A percentile compares a stretch with the other conserved stretches of the same genome.
phyloP scores from a whole-genome alignment of 37 sponge, comb jelly and placozoan species.

The Lycopodina hypogea region DNA sequence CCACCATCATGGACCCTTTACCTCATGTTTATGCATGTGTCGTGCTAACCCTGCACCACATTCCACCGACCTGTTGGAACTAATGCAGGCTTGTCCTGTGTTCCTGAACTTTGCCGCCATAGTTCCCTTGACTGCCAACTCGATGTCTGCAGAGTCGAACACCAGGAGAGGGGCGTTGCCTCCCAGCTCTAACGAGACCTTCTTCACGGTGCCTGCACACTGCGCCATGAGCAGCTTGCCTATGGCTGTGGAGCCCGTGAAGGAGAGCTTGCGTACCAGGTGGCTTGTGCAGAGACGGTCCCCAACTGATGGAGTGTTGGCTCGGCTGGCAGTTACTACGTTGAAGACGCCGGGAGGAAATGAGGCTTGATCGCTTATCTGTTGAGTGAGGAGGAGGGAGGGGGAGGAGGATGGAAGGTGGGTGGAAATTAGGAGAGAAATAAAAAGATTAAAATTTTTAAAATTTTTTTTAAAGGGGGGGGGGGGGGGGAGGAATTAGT shows the following conservation, averaged over 20 bases:
- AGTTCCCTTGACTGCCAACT: conserved; percentile 64
- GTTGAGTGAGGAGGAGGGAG: background rate
- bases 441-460: too few relatives aligned
- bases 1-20: too few relatives aligned
- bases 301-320: conserved; percentile 43
- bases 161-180: conserved; percentile 96
- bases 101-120: conserved; percentile 86
- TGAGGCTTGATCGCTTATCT: conserved; percentile 77
- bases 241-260: conserved; percentile 90
- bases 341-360: conserved; percentile 91
- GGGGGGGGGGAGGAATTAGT: too few relatives aligned
- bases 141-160: conserved; percentile 90
- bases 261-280: conserved; percentile 72
- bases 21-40: too few relatives aligned
- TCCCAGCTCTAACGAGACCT: conserved; percentile 89
- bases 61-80: conserved; percentile 32
- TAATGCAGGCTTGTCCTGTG: conserved; percentile 78
- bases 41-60: too few relatives aligned
- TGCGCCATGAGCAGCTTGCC: conserved; percentile 80
- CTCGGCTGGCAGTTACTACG: conserved; percentile 73
- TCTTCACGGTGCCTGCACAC: conserved; percentile 72
- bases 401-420: too few relatives aligned
- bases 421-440: too few relatives aligned
- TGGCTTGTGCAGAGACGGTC: conserved; percentile 45
- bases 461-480: too few relatives aligned